phyloP scores from a whole-genome alignment of 2,888 invertebrate species.

The Scaptomyza parva region DNA sequence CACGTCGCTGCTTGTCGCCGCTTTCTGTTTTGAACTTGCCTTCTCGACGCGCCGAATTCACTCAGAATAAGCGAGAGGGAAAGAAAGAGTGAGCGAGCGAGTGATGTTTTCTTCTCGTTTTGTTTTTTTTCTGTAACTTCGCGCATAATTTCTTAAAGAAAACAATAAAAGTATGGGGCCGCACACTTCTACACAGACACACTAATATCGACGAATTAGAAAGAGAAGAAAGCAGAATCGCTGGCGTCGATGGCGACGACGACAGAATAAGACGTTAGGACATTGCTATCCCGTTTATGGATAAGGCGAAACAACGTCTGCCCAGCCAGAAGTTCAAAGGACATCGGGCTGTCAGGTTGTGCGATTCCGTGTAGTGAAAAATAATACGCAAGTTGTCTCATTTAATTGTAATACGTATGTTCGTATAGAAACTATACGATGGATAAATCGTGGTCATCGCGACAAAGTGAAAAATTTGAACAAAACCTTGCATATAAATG shows the following conservation, averaged over 20 bases:
- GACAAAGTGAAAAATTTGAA: conserved; percentile 11
- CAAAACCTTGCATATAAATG: not conserved
- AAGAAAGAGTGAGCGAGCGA: conserved; percentile 28
- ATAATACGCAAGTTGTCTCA: not conserved
- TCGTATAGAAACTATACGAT: not conserved
- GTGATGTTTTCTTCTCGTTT: conserved; percentile 41
- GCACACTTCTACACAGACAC: conserved; percentile 21
- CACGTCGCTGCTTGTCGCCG: conserved; percentile 16
- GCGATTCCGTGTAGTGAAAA: conserved; percentile 40
- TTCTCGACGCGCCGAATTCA: not conserved
- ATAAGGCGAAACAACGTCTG: conserved; percentile 68
- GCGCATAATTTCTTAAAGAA: conserved; percentile 78
- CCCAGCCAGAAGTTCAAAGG: conserved; percentile 83
- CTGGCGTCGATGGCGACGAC: conserved; percentile 46
- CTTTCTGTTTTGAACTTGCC: conserved; percentile 37
- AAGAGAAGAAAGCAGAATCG: conserved; percentile 59
- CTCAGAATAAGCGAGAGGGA: not conserved
- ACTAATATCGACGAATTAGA: conserved; percentile 49
- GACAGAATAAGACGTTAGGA: conserved; percentile 65
- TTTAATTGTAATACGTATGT: not conserved
- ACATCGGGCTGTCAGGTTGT: conserved; percentile 83
- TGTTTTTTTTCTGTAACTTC: conserved; percentile 49
- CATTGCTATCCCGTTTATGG: conserved; percentile 78
- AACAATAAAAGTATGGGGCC: conserved; percentile 60
- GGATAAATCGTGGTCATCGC: conserved; percentile 9